phyloP scores from a whole-genome alignment of 2,113 vertebrate genomes.

The Lonchura striata region DNA sequence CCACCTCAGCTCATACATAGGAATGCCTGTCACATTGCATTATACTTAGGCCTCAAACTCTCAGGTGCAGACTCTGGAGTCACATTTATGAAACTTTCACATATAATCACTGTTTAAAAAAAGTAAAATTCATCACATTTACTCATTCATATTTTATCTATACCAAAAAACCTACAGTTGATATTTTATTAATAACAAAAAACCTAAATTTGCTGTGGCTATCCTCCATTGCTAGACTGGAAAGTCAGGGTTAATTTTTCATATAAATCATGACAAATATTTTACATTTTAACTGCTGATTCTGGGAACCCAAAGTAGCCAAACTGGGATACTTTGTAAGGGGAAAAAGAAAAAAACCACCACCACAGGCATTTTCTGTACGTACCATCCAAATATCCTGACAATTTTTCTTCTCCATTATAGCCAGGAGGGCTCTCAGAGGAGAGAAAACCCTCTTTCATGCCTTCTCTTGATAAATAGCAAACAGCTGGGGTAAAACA shows the following conservation, averaged over 20 bases:
- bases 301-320: not conserved
- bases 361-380: not conserved
- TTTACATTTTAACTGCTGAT: not conserved
- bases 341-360: not conserved
- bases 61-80: not conserved
- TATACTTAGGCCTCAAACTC: not conserved
- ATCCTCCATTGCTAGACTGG: not conserved
- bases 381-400: not conserved
- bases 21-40: not conserved
- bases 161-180: not conserved
- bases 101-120: not conserved
- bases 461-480: not conserved
- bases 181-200: not conserved
- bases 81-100: not conserved
- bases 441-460: not conserved
- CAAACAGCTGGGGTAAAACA: not conserved
- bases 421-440: not conserved
- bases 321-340: not conserved
- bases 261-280: not conserved
- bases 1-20: not conserved
- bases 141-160: not conserved
- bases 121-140: not conserved
- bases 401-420: not conserved
- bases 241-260: not conserved
- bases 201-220: not conserved